Conservation (phyloP, 2,113 vertebrate species). For the Rhagologus leucostigma region DNA sequence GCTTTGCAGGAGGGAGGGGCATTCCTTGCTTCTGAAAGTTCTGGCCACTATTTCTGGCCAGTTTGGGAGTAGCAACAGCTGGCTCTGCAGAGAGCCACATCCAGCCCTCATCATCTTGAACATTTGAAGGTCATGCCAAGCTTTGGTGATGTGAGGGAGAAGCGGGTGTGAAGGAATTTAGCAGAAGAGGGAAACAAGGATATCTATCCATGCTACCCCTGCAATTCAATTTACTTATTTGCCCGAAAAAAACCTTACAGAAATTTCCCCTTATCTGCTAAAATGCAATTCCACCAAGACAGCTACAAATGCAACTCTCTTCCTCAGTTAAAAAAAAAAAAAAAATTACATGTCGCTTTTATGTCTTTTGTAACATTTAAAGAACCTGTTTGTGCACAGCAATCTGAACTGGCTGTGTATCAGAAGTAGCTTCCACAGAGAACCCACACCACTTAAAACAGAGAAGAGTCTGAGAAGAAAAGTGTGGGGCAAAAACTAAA, state of each 20-base stretch:
- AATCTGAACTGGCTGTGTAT: neutral
- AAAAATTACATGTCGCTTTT: neutral
- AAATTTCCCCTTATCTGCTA: neutral
- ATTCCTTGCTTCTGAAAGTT: neutral
- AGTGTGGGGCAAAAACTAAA: neutral
- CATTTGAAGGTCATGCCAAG: neutral
- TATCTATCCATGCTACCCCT: neutral
- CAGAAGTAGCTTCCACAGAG: neutral
- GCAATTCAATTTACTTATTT: neutral
- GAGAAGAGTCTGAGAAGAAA: neutral
- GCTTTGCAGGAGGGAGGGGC: neutral
- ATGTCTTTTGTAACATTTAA: neutral
- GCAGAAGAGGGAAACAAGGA: neutral
- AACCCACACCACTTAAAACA: neutral
- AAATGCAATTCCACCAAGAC: neutral
- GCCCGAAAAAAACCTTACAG: neutral
- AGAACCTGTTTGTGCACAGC: neutral
- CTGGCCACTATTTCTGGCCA: neutral
- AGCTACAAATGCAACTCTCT: neutral
- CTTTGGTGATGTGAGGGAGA: neutral
- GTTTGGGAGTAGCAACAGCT: neutral
- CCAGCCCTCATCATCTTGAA: neutral
- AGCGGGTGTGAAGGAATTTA: neutral
- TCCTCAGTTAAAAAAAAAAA: neutral
- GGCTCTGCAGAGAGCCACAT: neutral